Percentiles rank a stretch among this genome's conserved stretches.
Evolutionary conservation across 2,797 vertebrate species (phyloP).

Genomic region (Poeciliopsis turneri): DNA sequence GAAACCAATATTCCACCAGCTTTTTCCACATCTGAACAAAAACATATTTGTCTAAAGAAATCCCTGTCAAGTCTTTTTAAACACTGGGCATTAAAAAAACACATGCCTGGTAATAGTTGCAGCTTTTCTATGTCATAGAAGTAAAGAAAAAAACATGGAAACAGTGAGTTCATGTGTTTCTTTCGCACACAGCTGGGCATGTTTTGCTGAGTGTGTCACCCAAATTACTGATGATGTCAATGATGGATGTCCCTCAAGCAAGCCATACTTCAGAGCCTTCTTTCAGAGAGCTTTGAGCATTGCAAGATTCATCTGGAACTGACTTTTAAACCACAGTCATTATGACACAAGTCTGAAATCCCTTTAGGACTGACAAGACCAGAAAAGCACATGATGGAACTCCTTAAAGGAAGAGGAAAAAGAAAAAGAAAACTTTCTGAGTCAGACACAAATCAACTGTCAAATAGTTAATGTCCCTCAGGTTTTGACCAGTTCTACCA

Average conservation of each 20-base stretch:
- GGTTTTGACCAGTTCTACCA: constrained; percentile 28
- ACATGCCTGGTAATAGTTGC: constrained; percentile 59
- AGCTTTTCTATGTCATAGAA: constrained; percentile 58
- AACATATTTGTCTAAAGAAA: constrained; percentile 52
- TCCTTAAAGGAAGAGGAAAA: constrained; percentile 29
- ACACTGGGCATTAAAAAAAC: constrained; percentile 37
- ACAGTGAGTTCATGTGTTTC: constrained; percentile 67
- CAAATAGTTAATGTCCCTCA: constrained; percentile 36
- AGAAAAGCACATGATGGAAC: constrained; percentile 24
- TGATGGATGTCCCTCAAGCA: constrained; percentile 69
- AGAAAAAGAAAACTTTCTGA: constrained; percentile 4
- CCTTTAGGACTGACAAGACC: constrained; percentile 40
- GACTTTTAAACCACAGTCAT: constrained; percentile 54
- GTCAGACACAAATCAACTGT: constrained; percentile 32
- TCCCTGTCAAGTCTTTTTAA: constrained; percentile 52
- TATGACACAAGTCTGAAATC: constrained; percentile 44
- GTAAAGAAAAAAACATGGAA: constrained; percentile 54
- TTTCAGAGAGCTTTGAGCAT: constrained; percentile 37
- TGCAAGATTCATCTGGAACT: constrained; percentile 51
- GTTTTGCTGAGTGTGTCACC: constrained; percentile 69
- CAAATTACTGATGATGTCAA: constrained; percentile 69
- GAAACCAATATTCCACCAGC: constrained; percentile 28
- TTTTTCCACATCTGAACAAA: constrained; percentile 61
- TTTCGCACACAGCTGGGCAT: constrained; percentile 73
- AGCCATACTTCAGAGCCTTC: constrained; percentile 42